Evolutionary conservation across 1,140 invertebrate species (phyloP).

Genomic region (Drosophila bipectinata): DNA sequence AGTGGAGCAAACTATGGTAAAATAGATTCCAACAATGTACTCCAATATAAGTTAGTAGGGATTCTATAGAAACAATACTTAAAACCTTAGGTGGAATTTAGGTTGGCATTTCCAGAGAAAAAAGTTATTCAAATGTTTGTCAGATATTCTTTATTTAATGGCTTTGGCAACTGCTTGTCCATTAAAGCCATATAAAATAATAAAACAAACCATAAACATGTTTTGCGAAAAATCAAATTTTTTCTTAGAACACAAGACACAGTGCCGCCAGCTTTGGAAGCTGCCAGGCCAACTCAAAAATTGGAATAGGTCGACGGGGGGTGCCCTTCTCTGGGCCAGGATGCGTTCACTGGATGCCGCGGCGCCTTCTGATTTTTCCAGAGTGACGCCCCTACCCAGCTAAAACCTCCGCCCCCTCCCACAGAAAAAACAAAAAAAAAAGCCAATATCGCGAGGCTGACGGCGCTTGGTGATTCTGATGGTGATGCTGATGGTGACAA

Average conservation of each 20-base stretch:
- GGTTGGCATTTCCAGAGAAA: not conserved
- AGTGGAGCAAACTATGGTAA: slow-evolving; percentile 16
- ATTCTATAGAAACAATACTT: no score
- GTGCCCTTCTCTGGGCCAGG: slow-evolving; percentile 12
- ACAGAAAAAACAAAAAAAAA: slow-evolving; percentile 59
- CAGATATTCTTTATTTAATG: slow-evolving; percentile 12
- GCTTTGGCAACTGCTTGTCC: slow-evolving; percentile 1
- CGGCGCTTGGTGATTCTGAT: slow-evolving; percentile 49
- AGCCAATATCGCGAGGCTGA: slow-evolving; percentile 72
- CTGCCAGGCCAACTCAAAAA: slow-evolving; percentile 36
- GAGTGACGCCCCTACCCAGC: slow-evolving; percentile 40
- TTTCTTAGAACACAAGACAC: slow-evolving; percentile 46
- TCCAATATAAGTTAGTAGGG: not conserved
- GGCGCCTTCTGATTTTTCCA: slow-evolving; percentile 58
- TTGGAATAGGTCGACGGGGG: slow-evolving; percentile 21
- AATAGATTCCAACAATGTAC: not conserved
- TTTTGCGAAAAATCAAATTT: slow-evolving; percentile 25
- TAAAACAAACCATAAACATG: slow-evolving; percentile 41
- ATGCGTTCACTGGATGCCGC: slow-evolving; percentile 32
- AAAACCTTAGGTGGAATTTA: not conserved
- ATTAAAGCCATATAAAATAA: slow-evolving; percentile 44
- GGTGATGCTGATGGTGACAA: slow-evolving; percentile 73
- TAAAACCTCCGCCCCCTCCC: not conserved
- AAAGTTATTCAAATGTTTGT: not conserved
- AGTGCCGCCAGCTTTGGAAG: slow-evolving; percentile 23